These are phyloP conservation scores for Sycophila texana DNA, from an alignment of 2,888 invertebrate species.

Conservation along the genomic window DNA sequence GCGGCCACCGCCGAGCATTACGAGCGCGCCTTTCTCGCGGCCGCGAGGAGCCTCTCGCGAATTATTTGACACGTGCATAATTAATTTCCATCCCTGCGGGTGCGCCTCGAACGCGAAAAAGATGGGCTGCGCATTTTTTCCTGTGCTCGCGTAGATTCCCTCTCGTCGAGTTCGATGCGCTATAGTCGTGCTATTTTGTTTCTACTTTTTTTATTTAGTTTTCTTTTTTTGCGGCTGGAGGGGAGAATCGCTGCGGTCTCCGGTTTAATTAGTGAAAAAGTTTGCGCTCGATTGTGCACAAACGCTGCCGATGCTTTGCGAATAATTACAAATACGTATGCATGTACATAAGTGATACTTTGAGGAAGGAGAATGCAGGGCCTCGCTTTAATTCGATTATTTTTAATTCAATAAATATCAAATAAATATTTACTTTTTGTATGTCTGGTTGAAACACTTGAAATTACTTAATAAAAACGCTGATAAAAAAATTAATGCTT, in stretches of 20 bases:
- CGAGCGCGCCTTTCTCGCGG: conserved; percentile 49
- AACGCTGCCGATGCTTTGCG: background rate
- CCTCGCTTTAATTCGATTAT: too few species aligned
- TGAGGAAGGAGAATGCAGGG: too few species aligned
- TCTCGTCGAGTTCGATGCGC: background rate
- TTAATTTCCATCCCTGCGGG: conserved; percentile 60
- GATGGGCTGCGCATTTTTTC: conserved; percentile 33
- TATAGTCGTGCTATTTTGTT: background rate
- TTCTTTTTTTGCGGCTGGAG: too few species aligned
- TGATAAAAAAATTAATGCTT: too few species aligned
- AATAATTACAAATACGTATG: too few species aligned
- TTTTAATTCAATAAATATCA: background rate
- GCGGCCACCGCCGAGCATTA: conserved; percentile 21
- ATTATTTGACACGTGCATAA: conserved; percentile 70
- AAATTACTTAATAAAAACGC: too few species aligned
- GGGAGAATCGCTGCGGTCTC: too few species aligned
- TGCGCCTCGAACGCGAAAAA: background rate
- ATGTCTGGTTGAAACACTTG: too few species aligned
- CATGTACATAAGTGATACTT: too few species aligned
- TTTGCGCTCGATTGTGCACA: background rate
- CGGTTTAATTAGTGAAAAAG: conserved; percentile 30
- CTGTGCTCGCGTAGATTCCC: background rate
- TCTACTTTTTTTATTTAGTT: background rate
- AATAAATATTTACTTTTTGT: too few species aligned
- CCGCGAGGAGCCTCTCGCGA: conserved; percentile 61